Base-by-base conservation (phyloP, 23 tunicate species). In the Trididemnum clinides region DNA sequence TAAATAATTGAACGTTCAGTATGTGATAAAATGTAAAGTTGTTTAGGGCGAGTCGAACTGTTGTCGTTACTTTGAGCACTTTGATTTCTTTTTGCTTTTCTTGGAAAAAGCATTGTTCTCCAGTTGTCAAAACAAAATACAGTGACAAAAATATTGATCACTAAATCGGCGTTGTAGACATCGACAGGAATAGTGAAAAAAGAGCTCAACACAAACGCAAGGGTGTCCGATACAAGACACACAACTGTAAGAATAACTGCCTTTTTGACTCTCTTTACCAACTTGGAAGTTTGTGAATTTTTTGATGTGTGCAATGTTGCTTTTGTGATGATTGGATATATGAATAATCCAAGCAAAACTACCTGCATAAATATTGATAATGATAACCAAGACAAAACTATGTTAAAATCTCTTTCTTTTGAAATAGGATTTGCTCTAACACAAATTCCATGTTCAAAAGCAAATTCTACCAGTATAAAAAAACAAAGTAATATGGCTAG, bases 51-150 rank as follows among this genome's bases (percentile, higher is more conserved):
- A n/a, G n/a, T n/a, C n/a, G n/a, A n/a, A n/a, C n/a, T n/a, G n/a
- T n/a, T n/a, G n/a, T n/a, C n/a, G n/a, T n/a, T n/a, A n/a, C n/a
- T n/a, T n/a, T n/a, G n/a, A n/a, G n/a, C n/a, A n/a, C n/a, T n/a
- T n/a, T n/a, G n/a, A n/a, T n/a, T n/a, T n/a, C n/a, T n/a, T n/a
- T n/a, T n/a, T n/a, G n/a, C n/a, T n/a, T n/a, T n/a, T n/a, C n/a
- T n/a, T n/a, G 95, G 95, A 59, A 32, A 69, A 1, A 90, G 35
- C 82, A 90, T 79, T 26, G 10, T 26, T 35, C 62, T 70, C 95
- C 95, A 90, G 59, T 90, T 36, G 50, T 90, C 95, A 59, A 82
- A 90, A 57, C 89, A 90, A 21, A 73, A 86, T 20, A 90, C 39
- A 6, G 84, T 90, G 22, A 57, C 78, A 10, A 71, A 51, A n/a